These are phyloP conservation scores for Lasioglossum villosulum DNA, from an alignment of 2,888 invertebrate species.

Conservation along the genomic window DNA sequence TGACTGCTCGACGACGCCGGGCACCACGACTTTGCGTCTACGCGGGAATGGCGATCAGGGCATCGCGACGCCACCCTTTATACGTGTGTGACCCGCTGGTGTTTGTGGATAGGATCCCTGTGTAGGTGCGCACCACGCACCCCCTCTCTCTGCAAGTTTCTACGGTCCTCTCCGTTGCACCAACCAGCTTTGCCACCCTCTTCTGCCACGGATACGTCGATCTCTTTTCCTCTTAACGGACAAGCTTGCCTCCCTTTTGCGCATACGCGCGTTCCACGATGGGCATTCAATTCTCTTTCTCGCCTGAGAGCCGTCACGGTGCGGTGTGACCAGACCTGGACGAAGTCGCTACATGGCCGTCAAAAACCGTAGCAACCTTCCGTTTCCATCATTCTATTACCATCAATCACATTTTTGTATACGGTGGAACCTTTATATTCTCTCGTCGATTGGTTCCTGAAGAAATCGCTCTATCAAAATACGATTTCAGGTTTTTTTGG, in stretches of 20 bases:
- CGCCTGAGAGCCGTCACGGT: not conserved
- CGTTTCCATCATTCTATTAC: not conserved
- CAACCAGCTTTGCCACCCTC: not conserved
- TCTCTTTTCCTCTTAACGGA: not conserved
- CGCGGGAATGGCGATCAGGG: slow-evolving; percentile 81
- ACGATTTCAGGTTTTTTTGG: too few species aligned
- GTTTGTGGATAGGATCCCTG: slow-evolving; percentile 25
- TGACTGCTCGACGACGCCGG: slow-evolving; percentile 34
- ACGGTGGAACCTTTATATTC: not conserved
- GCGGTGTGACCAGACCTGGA: not conserved
- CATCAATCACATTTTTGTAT: not conserved
- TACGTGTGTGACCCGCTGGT: slow-evolving; percentile 70
- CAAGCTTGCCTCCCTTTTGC: slow-evolving; percentile 26
- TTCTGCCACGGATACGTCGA: not conserved
- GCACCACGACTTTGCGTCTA: slow-evolving; percentile 76
- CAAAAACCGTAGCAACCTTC: not conserved
- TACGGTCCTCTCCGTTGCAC: not conserved
- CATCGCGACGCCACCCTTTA: slow-evolving; percentile 81
- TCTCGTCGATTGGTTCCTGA: not conserved
- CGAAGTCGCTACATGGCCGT: not conserved
- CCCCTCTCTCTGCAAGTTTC: slow-evolving; percentile 8
- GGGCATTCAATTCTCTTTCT: slow-evolving; percentile 49
- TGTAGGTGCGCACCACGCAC: slow-evolving; percentile 51
- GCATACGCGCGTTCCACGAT: slow-evolving; percentile 43
- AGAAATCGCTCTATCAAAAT: too few species aligned